Percentiles rank a stretch among this genome's conserved stretches.
Evolutionary conservation across 2,113 vertebrate species (phyloP).

Genomic region (Myotis davidii): DNA sequence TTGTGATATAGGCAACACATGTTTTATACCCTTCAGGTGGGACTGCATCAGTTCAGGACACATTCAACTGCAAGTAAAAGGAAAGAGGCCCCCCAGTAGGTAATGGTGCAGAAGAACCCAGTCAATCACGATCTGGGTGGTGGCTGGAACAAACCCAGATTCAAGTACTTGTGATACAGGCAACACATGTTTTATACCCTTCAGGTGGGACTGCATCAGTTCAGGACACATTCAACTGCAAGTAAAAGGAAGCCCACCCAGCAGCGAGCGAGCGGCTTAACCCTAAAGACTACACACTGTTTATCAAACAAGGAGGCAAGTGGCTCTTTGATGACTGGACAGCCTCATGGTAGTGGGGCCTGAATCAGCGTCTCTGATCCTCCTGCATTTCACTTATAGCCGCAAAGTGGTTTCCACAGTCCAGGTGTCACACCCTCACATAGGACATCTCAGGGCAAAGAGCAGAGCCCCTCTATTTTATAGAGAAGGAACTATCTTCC

Average conservation of each 20-base stretch:
- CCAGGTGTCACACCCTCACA: background rate
- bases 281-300: background rate
- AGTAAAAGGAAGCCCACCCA: background rate
- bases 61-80: background rate
- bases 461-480: background rate
- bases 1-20: rapidly evolving
- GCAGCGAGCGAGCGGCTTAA: no score
- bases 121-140: no score
- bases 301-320: no score
- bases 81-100: background rate
- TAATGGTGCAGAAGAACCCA: background rate
- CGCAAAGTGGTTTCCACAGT: background rate
- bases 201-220: rapidly evolving
- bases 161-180: no score
- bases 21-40: rapidly evolving
- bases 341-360: background rate
- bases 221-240: background rate
- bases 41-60: background rate
- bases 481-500: background rate
- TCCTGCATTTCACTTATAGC: background rate
- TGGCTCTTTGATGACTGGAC: rapidly evolving
- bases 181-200: rapidly evolving
- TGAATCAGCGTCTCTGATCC: background rate
- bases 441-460: background rate
- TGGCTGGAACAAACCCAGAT: no score